Evolutionary conservation across 2,797 vertebrate species (phyloP).

Genomic region (Bryconaethiops microstoma): DNA sequence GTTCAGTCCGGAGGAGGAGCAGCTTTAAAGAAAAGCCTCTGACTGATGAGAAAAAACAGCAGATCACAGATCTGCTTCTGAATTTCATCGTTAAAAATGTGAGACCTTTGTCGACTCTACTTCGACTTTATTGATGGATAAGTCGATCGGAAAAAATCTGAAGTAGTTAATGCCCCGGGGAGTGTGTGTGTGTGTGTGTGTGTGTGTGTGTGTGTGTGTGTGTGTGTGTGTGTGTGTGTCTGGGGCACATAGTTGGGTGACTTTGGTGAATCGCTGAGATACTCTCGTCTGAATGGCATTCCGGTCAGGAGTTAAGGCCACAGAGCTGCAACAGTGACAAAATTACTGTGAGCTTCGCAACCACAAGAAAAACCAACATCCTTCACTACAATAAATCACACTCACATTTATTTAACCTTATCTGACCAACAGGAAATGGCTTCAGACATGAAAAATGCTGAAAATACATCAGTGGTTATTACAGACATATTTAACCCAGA

Average conservation of each 20-base stretch:
- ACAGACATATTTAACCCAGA: background rate
- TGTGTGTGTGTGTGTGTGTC: background rate
- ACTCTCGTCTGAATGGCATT: slow-evolving; percentile 22
- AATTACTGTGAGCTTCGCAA: background rate
- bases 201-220: too few species aligned
- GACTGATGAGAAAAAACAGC: too few species aligned
- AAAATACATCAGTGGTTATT: too few species aligned
- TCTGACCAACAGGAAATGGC: background rate
- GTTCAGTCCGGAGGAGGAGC: too few species aligned
- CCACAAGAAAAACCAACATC: background rate
- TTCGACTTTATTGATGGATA: too few species aligned
- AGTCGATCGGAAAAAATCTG: too few species aligned
- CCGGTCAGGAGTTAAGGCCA: slow-evolving; percentile 27
- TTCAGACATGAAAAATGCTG: background rate
- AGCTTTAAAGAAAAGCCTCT: too few species aligned
- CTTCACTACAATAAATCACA: background rate
- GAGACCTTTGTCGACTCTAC: too few species aligned
- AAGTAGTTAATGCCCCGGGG: background rate
- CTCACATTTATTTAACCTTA: background rate
- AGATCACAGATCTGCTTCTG: too few species aligned
- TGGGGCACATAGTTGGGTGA: background rate
- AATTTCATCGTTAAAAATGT: too few species aligned
- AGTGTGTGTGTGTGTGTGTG: background rate
- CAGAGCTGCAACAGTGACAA: slow-evolving; percentile 13
- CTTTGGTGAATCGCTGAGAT: slow-evolving; percentile 32